A percentile compares a stretch with the other conserved stretches of the same genome.
Evolutionary conservation across 2,888 invertebrate genomes (phyloP).

Genomic region (Phalera bucephala): DNA sequence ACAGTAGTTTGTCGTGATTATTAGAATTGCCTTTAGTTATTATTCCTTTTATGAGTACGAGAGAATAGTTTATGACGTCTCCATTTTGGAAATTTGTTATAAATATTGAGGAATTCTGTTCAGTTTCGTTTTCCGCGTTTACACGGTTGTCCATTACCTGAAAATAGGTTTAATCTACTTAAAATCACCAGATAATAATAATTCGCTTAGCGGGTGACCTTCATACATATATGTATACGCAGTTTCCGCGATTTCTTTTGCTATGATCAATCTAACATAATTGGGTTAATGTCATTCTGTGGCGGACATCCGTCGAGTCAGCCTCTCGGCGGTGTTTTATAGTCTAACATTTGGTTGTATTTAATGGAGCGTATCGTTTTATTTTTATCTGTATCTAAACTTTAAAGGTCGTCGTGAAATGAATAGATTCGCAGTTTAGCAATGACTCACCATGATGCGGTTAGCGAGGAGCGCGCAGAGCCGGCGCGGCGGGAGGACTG

Average conservation of each 20-base stretch:
- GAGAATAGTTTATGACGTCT: constrained; percentile 83
- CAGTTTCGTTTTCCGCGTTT: constrained; percentile 68
- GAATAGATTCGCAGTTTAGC: constrained; percentile 72
- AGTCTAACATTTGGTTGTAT: constrained; percentile 24
- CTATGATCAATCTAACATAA: constrained; percentile 45
- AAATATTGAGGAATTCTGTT: constrained; percentile 70
- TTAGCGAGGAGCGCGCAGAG: constrained; percentile 71
- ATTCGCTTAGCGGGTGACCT: constrained; percentile 38
- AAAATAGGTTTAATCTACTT: constrained; percentile 47
- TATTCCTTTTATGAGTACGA: constrained; percentile 84
- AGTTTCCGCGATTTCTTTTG: constrained; percentile 44
- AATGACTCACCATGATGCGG: constrained; percentile 82
- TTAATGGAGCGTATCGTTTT: constrained; percentile 41
- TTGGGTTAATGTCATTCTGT: constrained; percentile 41
- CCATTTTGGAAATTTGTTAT: constrained; percentile 85
- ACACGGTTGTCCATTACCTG: constrained; percentile 80
- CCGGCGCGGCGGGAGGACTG: constrained; percentile 78
- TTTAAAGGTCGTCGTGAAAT: constrained; percentile 62
- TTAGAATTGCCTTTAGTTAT: constrained; percentile 73
- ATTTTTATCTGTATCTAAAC: constrained; percentile 42
- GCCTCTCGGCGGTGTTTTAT: constrained; percentile 13
- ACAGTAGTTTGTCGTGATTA: constrained; percentile 65
- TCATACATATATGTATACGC: constrained; percentile 35
- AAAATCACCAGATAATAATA: constrained; percentile 26
- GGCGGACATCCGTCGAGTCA: constrained; percentile 13